These are phyloP conservation scores for Ephestia elutella DNA, from an alignment of 1,140 invertebrate species.

Conservation along the genomic window DNA sequence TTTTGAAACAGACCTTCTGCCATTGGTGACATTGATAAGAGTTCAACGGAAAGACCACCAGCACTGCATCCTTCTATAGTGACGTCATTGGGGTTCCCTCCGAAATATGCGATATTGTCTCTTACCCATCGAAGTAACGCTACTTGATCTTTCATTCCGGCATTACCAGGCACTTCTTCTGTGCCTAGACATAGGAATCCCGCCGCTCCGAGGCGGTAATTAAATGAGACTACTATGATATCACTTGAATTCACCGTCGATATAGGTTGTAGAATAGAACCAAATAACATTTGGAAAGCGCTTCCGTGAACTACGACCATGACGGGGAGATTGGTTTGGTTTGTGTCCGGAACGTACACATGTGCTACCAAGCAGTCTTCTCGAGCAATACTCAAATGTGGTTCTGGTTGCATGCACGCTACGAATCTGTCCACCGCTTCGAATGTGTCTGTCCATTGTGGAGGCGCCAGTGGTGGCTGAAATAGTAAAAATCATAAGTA, in stretches of 20 bases:
- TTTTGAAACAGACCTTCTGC: conserved; percentile 43
- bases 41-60: conserved; percentile 33
- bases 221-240: conserved; percentile 27
- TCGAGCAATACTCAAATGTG: no score
- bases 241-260: conserved; percentile 22
- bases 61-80: conserved; percentile 42
- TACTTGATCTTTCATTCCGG: conserved; percentile 40
- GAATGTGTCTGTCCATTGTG: conserved; percentile 26
- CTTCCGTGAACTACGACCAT: conserved; percentile 42
- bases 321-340: conserved; percentile 44
- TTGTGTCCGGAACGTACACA: conserved; percentile 43
- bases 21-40: conserved; percentile 35
- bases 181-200: conserved; percentile 37
- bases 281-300: conserved; percentile 23
- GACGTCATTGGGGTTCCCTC: conserved; percentile 42
- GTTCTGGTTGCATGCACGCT: conserved; percentile 44
- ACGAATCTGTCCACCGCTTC: conserved; percentile 37
- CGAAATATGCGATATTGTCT: conserved; percentile 33
- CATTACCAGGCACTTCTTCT: conserved; percentile 30
- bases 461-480: conserved; percentile 38
- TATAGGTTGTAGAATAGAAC: conserved; percentile 13
- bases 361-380: conserved; percentile 55
- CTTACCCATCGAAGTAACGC: conserved; percentile 28
- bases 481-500: no score
- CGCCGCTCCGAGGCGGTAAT: conserved; percentile 28